phyloP scores from a whole-genome alignment of 2,888 invertebrate species.

The Drosophila seclusa region DNA sequence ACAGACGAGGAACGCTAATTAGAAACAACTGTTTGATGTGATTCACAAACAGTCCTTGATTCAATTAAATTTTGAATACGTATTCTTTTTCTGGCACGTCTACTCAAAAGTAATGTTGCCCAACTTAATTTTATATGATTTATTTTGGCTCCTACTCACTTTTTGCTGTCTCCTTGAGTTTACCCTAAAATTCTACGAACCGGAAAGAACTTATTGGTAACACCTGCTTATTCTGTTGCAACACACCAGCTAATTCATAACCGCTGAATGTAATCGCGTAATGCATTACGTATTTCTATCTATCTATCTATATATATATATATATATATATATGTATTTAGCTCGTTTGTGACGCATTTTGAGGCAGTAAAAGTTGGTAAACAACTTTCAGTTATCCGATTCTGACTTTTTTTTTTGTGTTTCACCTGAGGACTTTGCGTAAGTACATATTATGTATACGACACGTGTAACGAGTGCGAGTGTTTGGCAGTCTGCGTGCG shows the following conservation, averaged over 20 bases:
- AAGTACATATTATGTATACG: constrained; percentile 57
- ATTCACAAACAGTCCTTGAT: background rate
- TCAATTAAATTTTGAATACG: background rate
- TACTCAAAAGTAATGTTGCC: background rate
- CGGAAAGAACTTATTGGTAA: constrained; percentile 4
- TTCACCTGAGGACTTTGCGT: constrained; percentile 26
- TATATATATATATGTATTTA: background rate
- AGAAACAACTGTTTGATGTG: constrained; percentile 16
- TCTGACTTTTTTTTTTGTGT: constrained; percentile 29
- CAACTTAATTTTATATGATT: background rate
- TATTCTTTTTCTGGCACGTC: too few relatives aligned
- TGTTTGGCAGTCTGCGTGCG: constrained; percentile 7
- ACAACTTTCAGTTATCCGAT: constrained; percentile 40
- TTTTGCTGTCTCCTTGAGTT: background rate
- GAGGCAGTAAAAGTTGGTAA: constrained; percentile 34
- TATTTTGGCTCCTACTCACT: background rate
- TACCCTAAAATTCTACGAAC: constrained; percentile 21
- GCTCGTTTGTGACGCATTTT: constrained; percentile 27
- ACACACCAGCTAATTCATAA: background rate
- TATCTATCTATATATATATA: background rate
- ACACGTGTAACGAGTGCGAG: constrained; percentile 39
- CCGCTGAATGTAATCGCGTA: background rate
- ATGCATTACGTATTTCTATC: background rate
- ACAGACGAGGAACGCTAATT: background rate
- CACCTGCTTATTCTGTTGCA: constrained; percentile 10